Evolutionary conservation across 1,140 invertebrate genomes (phyloP).

Genomic region (Pectinophora gossypiella): DNA sequence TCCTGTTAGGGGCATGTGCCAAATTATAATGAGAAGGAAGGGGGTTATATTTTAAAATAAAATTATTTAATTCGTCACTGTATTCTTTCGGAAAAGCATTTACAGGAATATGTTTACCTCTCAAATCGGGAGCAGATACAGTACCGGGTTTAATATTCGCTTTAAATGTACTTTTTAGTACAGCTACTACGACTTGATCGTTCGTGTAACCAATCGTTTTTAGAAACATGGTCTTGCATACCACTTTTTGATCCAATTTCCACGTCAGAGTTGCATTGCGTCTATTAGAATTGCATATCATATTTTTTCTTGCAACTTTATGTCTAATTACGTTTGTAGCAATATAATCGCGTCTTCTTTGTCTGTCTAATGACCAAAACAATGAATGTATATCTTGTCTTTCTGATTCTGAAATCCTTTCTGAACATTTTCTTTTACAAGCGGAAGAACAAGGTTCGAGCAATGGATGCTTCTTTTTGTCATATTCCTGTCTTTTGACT

Average conservation of each 20-base stretch:
- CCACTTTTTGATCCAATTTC: conserved; percentile 1
- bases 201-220: conserved; percentile 9
- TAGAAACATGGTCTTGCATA: conserved; percentile 13
- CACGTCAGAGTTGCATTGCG: background rate
- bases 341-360: no score
- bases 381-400: no score
- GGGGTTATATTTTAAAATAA: background rate
- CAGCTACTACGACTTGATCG: background rate
- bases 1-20: background rate
- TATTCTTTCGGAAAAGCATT: background rate
- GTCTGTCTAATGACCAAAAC: no score
- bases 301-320: no score
- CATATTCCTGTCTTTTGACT: no score
- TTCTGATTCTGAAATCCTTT: no score
- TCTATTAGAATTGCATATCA: no score
- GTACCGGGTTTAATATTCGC: conserved; percentile 1
- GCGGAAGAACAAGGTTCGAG: no score
- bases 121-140: conserved; percentile 5
- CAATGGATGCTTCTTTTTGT: no score
- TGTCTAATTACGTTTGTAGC: no score
- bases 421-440: no score
- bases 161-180: background rate
- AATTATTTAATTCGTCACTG: background rate
- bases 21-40: background rate
- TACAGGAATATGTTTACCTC: background rate